Evolutionary conservation across 2,797 vertebrate species (phyloP).

Genomic region (Molossus molossus): DNA sequence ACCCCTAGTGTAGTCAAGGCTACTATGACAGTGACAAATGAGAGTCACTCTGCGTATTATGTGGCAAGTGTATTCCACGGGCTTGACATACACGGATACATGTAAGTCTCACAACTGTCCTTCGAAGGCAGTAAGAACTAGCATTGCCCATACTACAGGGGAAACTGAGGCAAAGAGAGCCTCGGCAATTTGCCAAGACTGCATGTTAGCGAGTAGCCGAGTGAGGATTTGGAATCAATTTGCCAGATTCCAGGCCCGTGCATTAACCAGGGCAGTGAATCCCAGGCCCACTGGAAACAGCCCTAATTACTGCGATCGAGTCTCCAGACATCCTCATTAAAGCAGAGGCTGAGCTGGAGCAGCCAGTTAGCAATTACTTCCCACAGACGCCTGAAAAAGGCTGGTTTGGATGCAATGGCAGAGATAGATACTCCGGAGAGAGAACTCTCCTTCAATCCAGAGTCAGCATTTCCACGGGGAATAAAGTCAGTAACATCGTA

Average conservation of each 20-base stretch:
- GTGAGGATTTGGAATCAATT: conserved; percentile 1
- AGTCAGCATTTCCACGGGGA: neutral
- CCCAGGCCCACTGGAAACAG: neutral
- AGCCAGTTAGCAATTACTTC: neutral
- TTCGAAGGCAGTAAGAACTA: neutral
- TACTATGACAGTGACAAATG: neutral
- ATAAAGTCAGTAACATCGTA: neutral
- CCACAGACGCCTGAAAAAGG: neutral
- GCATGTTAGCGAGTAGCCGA: neutral
- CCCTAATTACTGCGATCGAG: neutral
- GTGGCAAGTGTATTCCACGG: neutral
- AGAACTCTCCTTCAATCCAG: neutral
- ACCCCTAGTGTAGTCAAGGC: no score
- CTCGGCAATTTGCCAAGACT: neutral
- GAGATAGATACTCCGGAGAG: neutral
- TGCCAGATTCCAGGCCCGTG: neutral
- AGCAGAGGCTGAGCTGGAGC: neutral
- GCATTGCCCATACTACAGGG: neutral
- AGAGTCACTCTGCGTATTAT: neutral
- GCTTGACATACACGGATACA: no score
- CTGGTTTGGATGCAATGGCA: neutral
- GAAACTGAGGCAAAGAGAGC: neutral
- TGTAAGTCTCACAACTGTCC: neutral
- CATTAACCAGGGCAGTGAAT: neutral
- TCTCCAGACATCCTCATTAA: conserved; percentile 5